Percentiles rank a stretch among this genome's conserved stretches.
phyloP scores from a whole-genome alignment of 2,113 vertebrate genomes.

The Macrotis lagotis region DNA sequence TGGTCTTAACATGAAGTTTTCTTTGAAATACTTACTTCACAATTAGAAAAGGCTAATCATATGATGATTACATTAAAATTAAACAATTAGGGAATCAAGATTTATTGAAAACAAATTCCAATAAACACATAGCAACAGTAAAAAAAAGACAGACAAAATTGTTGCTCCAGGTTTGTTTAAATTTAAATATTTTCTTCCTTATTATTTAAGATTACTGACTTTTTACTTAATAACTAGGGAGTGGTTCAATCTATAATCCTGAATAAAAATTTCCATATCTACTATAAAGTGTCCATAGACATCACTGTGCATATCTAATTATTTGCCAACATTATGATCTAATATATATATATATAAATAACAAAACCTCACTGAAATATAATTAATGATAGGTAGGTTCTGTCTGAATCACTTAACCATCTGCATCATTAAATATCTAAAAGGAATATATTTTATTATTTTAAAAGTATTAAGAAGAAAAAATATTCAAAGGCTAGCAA shows the following conservation, averaged over 20 bases:
- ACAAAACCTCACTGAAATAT: background rate
- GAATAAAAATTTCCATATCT: background rate
- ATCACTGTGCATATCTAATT: background rate
- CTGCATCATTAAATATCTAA: slow-evolving; percentile 16
- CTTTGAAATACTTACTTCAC: slow-evolving; percentile 34
- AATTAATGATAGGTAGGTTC: slow-evolving; percentile 19
- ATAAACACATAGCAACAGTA: background rate
- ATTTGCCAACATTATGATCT: background rate
- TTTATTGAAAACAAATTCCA: slow-evolving; percentile 18
- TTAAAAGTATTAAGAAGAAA: slow-evolving; percentile 14
- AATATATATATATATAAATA: background rate
- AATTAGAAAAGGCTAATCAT: background rate
- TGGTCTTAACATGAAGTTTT: slow-evolving; percentile 6
- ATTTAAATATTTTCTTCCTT: background rate
- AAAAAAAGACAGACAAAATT: slow-evolving; percentile 12
- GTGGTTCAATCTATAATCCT: no score
- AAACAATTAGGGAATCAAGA: slow-evolving; percentile 14
- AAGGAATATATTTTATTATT: background rate
- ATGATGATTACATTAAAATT: slow-evolving; percentile 7
- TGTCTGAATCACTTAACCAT: slow-evolving; percentile 6
- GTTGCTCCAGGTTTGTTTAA: background rate
- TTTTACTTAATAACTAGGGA: background rate
- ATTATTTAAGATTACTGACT: background rate
- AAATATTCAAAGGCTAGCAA: slow-evolving; percentile 6
- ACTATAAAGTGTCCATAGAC: background rate